Percentiles rank a stretch among this genome's conserved stretches.
Conservation (phyloP, 2,888 invertebrate species). For the Taphrorychus bicolor region DNA sequence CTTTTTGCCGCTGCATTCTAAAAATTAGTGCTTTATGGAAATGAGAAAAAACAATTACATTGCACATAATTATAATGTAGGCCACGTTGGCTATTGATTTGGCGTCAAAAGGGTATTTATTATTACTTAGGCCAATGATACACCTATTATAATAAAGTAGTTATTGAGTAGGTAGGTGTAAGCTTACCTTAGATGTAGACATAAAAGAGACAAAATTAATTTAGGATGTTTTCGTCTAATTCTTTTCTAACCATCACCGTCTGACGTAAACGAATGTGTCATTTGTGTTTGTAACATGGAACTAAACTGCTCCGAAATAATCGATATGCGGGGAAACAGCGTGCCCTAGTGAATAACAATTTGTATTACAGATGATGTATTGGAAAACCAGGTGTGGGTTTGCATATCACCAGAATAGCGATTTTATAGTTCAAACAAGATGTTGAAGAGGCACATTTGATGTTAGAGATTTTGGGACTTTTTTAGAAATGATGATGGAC, state of each 20-base stretch:
- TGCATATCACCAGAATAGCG: neutral
- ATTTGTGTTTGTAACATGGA: constrained; percentile 46
- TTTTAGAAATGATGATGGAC: no score
- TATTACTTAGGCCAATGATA: no score
- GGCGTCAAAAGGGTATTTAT: no score
- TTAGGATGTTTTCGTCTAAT: constrained; percentile 1
- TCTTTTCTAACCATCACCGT: constrained; percentile 24
- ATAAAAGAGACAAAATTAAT: constrained; percentile 40
- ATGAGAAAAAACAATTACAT: no score
- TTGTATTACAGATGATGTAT: neutral
- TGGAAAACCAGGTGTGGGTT: constrained; percentile 14
- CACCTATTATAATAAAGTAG: no score
- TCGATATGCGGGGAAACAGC: constrained; percentile 46
- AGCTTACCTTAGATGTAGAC: constrained; percentile 49
- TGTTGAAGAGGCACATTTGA: no score
- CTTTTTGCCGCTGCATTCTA: constrained; percentile 18
- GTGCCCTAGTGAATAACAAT: constrained; percentile 32
- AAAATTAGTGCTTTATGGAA: no score
- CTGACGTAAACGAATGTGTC: constrained; percentile 47
- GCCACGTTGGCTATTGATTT: no score
- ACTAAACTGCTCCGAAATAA: constrained; percentile 46
- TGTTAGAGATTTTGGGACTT: no score
- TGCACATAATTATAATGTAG: no score
- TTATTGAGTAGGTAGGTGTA: no score
- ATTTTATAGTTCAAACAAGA: no score